Percentiles rank a stretch among this genome's conserved stretches.
These are phyloP conservation scores for Drymonia ruficornis DNA, from an alignment of 2,888 invertebrate species.

Conservation along the genomic window DNA sequence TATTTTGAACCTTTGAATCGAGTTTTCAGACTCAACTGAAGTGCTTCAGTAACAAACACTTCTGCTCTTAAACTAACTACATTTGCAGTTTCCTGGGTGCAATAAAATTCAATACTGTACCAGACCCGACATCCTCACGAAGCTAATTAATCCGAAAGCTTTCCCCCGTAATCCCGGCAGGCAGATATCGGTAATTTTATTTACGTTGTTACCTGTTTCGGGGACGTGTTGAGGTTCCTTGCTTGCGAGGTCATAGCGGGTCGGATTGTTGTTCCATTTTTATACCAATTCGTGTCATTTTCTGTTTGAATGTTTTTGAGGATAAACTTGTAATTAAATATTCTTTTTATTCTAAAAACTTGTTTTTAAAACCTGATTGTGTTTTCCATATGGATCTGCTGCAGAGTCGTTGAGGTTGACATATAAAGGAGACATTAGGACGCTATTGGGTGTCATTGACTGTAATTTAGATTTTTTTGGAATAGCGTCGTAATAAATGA, in stretches of 20 bases:
- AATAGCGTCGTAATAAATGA: too few species aligned
- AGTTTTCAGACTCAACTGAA: background rate
- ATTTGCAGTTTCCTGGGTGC: background rate
- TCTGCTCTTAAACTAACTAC: background rate
- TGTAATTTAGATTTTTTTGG: too few species aligned
- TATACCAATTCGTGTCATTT: conserved; percentile 23
- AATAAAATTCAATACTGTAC: conserved; percentile 14
- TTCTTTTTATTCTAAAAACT: background rate
- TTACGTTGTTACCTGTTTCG: conserved; percentile 29
- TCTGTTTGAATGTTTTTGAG: conserved; percentile 14
- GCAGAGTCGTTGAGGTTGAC: background rate
- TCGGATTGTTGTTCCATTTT: conserved; percentile 9
- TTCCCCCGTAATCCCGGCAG: conserved; percentile 19
- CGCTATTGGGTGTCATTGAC: background rate
- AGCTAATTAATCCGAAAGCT: conserved; percentile 29
- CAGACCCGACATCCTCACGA: conserved; percentile 17
- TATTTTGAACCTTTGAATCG: background rate
- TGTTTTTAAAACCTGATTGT: background rate
- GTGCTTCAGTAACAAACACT: background rate
- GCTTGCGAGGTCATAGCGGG: conserved; percentile 14
- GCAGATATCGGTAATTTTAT: conserved; percentile 34
- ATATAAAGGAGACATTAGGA: background rate
- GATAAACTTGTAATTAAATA: conserved; percentile 7
- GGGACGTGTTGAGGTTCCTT: conserved; percentile 21
- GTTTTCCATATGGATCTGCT: background rate